Evolutionary conservation across 2,888 invertebrate species (phyloP), one percentile per base, ranked within the genome.

Genomic region (Drosophila greeni): DNA sequence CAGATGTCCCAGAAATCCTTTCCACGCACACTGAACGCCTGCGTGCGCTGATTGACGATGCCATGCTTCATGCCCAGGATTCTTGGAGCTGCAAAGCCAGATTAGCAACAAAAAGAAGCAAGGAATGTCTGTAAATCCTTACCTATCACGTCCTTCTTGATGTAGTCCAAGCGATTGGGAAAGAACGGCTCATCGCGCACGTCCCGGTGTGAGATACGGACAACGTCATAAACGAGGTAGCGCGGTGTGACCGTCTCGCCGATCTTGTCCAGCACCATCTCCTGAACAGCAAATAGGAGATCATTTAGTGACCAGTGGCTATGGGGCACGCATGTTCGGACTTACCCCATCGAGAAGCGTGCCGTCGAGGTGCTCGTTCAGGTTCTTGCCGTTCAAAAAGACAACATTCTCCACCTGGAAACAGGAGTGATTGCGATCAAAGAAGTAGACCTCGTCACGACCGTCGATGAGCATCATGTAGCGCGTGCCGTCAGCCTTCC

Each of bases 401-500:
- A 91, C 91, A 36, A 99, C 87, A 34, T 94, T 93, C 12, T 92
- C 91, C 4, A 97, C 95, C 90, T 94, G 92, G 89, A 96, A 99
- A 47, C 97, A 94, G 76, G 95, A 94, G 89, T 98, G 94, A 89
- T 99, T 97, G 85, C 99, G 92, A 90, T 99, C 99, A 82, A 99
- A 90, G 90, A 99, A 97, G 87, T 94, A 99, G 16, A 98, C 92
- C 86, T 97, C 93, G 72, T 94, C 91, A 74, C 92, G 92, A 23
- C 94, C 95, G 79, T 96, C 93, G 72, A 99, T 97, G 40, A 98
- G 90, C 96, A 99, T 96, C 95, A 99, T 95, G 87, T 97, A 99
- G 84, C 97, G 93, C 33, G 95, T 95, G 36, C 99, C 99, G 89
- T 99, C 99, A 11, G 99, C 99, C 87, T 99, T 99, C 99, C 99